These are phyloP conservation scores for Ptilodon capucinus DNA, from an alignment of 2,888 invertebrate genomes.

Conservation along the genomic window DNA sequence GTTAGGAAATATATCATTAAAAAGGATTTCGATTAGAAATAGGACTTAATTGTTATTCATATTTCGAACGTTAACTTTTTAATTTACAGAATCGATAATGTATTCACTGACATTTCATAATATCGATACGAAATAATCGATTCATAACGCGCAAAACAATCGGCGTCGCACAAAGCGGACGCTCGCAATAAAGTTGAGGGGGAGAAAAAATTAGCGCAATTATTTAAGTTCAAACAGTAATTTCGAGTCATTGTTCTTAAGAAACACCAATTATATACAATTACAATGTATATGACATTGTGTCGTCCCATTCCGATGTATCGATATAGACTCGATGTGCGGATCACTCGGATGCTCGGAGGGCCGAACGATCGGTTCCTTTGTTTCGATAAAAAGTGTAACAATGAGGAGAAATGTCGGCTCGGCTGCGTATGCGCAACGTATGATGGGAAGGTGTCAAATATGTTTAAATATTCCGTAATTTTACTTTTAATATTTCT, in stretches of 20 bases:
- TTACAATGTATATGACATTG: constrained; percentile 79
- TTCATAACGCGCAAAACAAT: constrained; percentile 56
- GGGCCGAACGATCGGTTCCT: constrained; percentile 46
- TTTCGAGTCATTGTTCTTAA: constrained; percentile 79
- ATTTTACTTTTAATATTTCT: constrained; percentile 12
- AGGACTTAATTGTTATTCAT: too few relatives aligned
- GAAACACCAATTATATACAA: constrained; percentile 82
- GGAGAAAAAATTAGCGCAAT: constrained; percentile 68
- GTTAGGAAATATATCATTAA: too few relatives aligned
- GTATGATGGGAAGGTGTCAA: constrained; percentile 61
- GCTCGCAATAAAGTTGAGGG: constrained; percentile 24
- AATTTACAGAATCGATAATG: neutral
- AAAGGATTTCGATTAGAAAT: too few relatives aligned
- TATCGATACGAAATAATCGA: constrained; percentile 37
- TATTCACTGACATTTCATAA: neutral
- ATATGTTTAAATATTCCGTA: constrained; percentile 35
- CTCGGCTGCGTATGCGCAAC: neutral
- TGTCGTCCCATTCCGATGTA: constrained; percentile 65
- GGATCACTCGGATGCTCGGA: constrained; percentile 61
- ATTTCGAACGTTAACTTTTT: neutral
- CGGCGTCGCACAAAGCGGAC: constrained; percentile 70
- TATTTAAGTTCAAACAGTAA: constrained; percentile 77
- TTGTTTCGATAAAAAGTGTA: constrained; percentile 58
- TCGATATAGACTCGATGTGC: constrained; percentile 73
- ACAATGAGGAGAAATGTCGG: constrained; percentile 65